Base-by-base conservation (phyloP, 2,113 vertebrate species). In the Macquaria australasica region DNA sequence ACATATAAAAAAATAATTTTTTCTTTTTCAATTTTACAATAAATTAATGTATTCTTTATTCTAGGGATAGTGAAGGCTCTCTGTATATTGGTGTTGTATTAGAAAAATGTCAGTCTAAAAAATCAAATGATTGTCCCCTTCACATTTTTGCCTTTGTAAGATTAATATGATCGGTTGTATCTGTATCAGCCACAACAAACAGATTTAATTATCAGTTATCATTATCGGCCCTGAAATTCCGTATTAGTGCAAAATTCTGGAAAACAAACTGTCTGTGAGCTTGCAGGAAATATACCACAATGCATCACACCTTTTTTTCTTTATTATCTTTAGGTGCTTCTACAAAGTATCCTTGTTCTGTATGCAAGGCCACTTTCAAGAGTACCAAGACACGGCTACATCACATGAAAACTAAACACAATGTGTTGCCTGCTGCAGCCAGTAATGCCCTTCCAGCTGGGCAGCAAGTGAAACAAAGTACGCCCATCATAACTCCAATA, bases 381-480 rank as follows among this genome's bases (percentile, higher is more conserved):
- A 94, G 77, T 58, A 71, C 78, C 37, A 96, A 91, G 85, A 93
- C 94, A 9, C 87, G 73, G 18, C 73, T 86, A 53, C 79, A 88
- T 74, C 96, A 96, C 83, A 87, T 95, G 73, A 95, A 93, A 89
- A 91, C 58, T 10, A 95, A 95, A 84, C 96, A 96, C 84, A 77
- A 74, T 23, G 0, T 74, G 59, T 53, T 81, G 41, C 60, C 83
- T 84, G 53, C 70, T 56, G 28, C 75, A 59, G 20, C 67, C n/a
- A 79, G 39, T 68, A 88, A 72, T 59, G 31, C 37, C 25, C 21
- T 25, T 28, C 34, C 62, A 56, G 25, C 41, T n/a, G 78, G 28
- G 25, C 80, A 83, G 37, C 85, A 77, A 25, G 39, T 68, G 16
- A 93, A 93, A 60, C 84, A 80, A 75, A 77, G 6, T 23, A 81